Evolutionary conservation across 2,797 vertebrate species (phyloP).

Genomic region (Atherinosoma microstoma): DNA sequence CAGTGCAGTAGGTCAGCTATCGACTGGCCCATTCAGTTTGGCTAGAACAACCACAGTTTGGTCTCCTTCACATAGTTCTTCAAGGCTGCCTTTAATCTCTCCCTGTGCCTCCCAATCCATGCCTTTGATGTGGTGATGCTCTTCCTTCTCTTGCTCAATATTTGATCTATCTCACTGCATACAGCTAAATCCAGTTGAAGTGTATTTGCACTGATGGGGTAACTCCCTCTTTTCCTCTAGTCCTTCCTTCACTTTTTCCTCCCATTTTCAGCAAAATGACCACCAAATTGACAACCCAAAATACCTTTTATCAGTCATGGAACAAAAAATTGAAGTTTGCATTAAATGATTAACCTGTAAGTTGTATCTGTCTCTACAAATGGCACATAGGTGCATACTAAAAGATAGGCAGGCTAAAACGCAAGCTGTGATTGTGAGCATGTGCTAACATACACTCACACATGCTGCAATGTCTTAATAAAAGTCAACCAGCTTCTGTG

Average conservation of each 20-base stretch:
- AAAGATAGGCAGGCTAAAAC: slow-evolving; percentile 27
- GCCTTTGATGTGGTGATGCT: slow-evolving; percentile 83
- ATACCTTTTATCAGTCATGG: slow-evolving; percentile 46
- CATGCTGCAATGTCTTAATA: slow-evolving; percentile 60
- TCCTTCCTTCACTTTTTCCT: slow-evolving; percentile 30
- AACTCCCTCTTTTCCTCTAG: slow-evolving; percentile 42
- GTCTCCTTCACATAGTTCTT: slow-evolving; percentile 85
- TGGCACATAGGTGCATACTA: slow-evolving; percentile 1
- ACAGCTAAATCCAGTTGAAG: slow-evolving; percentile 78
- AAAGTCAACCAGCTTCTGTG: slow-evolving; percentile 72
- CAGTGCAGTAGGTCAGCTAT: slow-evolving; percentile 73
- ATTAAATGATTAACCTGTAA: slow-evolving; percentile 63
- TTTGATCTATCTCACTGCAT: slow-evolving; percentile 81
- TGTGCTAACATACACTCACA: background rate
- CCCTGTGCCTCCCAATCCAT: slow-evolving; percentile 75
- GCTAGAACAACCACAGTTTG: slow-evolving; percentile 75
- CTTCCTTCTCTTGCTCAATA: slow-evolving; percentile 83
- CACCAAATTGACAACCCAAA: slow-evolving; percentile 45
- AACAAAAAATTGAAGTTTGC: slow-evolving; percentile 32
- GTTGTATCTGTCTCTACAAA: slow-evolving; percentile 36
- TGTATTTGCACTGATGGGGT: slow-evolving; percentile 66
- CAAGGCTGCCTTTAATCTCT: slow-evolving; percentile 86
- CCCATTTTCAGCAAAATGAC: slow-evolving; percentile 58
- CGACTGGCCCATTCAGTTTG: slow-evolving; percentile 63
- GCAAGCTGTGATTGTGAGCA: background rate